A percentile compares a stretch with the other conserved stretches of the same genome.
Evolutionary conservation across 2,888 invertebrate species (phyloP).

Genomic region (Ctenicera cuprea): DNA sequence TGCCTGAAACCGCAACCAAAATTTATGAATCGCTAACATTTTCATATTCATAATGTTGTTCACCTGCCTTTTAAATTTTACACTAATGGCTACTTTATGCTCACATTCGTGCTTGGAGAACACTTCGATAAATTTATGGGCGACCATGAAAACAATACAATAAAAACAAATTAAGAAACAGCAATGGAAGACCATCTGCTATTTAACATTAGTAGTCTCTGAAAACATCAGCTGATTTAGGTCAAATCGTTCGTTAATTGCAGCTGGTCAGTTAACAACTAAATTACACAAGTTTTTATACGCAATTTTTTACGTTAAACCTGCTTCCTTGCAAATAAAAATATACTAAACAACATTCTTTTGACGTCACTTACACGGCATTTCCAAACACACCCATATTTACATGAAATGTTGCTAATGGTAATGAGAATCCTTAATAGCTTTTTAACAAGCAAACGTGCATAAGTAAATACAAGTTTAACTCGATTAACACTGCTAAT

Average conservation of each 20-base stretch:
- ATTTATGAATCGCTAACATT: slow-evolving; percentile 39
- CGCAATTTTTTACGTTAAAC: slow-evolving; percentile 3
- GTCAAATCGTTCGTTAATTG: slow-evolving; percentile 25
- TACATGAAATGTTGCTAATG: slow-evolving; percentile 51
- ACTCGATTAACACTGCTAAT: slow-evolving; percentile 9
- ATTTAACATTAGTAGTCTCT: neutral
- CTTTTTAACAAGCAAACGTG: slow-evolving; percentile 24
- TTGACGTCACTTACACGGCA: slow-evolving; percentile 50
- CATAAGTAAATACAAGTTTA: slow-evolving; percentile 33
- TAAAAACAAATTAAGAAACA: slow-evolving; percentile 12
- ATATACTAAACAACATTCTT: slow-evolving; percentile 43
- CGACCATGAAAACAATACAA: slow-evolving; percentile 22
- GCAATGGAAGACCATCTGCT: neutral
- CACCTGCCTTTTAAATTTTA: slow-evolving; percentile 40
- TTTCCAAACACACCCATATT: slow-evolving; percentile 54
- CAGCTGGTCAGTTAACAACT: neutral
- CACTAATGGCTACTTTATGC: slow-evolving; percentile 25
- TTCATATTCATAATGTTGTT: slow-evolving; percentile 38
- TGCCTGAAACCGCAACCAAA: slow-evolving; percentile 34
- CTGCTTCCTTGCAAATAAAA: slow-evolving; percentile 20
- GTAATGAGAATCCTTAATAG: slow-evolving; percentile 30
- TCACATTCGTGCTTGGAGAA: neutral
- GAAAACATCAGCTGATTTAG: slow-evolving; percentile 30
- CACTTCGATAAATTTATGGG: slow-evolving; percentile 25
- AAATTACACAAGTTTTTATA: slow-evolving; percentile 21